Evolutionary conservation across 1,140 invertebrate species (phyloP).

Genomic region (Meloidogyne chitwoodi): DNA sequence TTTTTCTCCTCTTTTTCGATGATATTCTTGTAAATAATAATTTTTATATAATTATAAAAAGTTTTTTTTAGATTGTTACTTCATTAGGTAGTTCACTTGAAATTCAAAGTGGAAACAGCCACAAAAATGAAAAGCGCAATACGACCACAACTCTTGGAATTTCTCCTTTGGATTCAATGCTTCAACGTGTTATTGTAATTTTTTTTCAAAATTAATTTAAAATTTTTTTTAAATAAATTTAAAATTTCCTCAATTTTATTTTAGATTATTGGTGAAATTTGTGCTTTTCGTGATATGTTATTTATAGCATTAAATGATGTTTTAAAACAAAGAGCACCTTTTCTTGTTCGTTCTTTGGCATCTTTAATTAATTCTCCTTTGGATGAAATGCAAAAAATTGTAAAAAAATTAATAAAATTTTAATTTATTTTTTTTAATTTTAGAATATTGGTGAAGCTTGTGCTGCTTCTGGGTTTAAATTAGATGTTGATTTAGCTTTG

Average conservation of each 20-base stretch:
- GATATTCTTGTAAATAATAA: not conserved
- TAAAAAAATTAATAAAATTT: slow-evolving; percentile 15
- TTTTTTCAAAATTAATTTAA: not conserved
- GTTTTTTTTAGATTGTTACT: slow-evolving; percentile 17
- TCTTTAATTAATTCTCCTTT: slow-evolving; percentile 88
- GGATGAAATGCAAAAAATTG: slow-evolving; percentile 74
- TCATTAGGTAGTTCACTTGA: slow-evolving; percentile 12
- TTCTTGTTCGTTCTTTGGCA: slow-evolving; percentile 84
- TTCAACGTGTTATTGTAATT: slow-evolving; percentile 83
- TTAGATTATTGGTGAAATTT: slow-evolving; percentile 83
- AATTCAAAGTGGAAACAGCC: not conserved
- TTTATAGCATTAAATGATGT: slow-evolving; percentile 87
- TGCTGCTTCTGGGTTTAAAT: slow-evolving; percentile 83
- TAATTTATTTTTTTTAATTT: not conserved
- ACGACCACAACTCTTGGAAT: not conserved
- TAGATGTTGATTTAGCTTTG: slow-evolving; percentile 88
- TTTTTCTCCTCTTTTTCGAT: not conserved
- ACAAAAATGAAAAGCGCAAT: slow-evolving; percentile 1
- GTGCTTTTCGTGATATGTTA: slow-evolving; percentile 86
- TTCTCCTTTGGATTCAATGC: slow-evolving; percentile 62
- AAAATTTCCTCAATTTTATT: too few relatives aligned
- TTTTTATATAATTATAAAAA: not conserved
- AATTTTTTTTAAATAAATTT: too few relatives aligned
- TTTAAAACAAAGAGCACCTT: slow-evolving; percentile 88
- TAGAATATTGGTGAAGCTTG: slow-evolving; percentile 89